Evolutionary conservation across 2,888 invertebrate species (phyloP).

Genomic region (Cylloceria caligata): DNA sequence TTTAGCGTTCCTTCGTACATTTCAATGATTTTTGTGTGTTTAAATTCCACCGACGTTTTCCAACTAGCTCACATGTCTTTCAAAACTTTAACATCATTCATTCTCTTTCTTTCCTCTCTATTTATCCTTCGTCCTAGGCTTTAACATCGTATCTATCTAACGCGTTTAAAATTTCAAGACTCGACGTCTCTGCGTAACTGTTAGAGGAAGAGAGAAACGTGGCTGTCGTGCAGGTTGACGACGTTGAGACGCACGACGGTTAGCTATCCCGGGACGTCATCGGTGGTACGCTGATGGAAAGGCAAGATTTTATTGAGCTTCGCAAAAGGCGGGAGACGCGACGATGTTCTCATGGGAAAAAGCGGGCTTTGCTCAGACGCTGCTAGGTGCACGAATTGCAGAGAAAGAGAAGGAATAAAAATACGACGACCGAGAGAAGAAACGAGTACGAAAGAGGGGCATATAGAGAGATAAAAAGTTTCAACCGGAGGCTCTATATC

Average conservation of each 20-base stretch:
- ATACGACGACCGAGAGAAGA: slow-evolving; percentile 9
- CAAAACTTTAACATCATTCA: not conserved
- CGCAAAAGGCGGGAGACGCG: slow-evolving; percentile 26
- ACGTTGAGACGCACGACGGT: slow-evolving; percentile 39
- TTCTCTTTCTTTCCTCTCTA: not conserved
- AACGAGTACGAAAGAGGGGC: slow-evolving; percentile 31
- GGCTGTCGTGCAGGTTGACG: slow-evolving; percentile 7
- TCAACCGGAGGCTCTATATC: slow-evolving; percentile 56
- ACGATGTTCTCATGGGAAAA: slow-evolving; percentile 54
- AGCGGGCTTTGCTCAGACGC: slow-evolving; percentile 45
- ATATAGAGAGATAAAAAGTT: slow-evolving; percentile 66
- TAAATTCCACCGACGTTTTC: not conserved
- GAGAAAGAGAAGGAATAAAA: slow-evolving; percentile 18
- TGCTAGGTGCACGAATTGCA: slow-evolving; percentile 37
- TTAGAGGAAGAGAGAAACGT: not conserved
- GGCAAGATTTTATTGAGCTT: slow-evolving; percentile 41
- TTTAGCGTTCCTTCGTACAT: not conserved
- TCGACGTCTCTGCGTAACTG: not conserved
- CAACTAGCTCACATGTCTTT: not conserved
- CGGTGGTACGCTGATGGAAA: slow-evolving; percentile 54
- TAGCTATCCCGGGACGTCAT: slow-evolving; percentile 44
- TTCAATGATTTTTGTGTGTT: not conserved
- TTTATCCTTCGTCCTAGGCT: not conserved
- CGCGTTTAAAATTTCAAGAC: slow-evolving; percentile 13
- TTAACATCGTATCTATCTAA: slow-evolving; percentile 1